phyloP scores from a whole-genome alignment of 2,888 invertebrate species.

The Syrphus vitripennis region DNA sequence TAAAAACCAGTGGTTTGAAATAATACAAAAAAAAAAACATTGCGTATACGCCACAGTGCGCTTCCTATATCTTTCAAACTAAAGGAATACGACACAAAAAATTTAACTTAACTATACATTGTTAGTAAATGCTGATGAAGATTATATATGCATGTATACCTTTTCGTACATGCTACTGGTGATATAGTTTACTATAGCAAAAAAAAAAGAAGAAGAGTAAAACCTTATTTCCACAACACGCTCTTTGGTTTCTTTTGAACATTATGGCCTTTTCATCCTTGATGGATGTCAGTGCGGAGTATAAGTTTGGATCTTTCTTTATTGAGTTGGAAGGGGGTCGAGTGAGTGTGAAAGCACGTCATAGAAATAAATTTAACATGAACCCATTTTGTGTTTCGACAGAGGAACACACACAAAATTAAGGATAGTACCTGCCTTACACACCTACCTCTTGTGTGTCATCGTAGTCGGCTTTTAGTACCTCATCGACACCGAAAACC shows the following conservation, averaged over 20 bases:
- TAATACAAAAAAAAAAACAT: not conserved
- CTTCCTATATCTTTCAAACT: not conserved
- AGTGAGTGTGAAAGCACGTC: constrained; percentile 48
- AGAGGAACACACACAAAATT: not conserved
- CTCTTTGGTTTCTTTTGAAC: constrained; percentile 15
- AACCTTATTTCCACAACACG: constrained; percentile 18
- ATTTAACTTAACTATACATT: constrained; percentile 52
- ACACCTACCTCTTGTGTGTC: not conserved
- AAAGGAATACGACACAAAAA: not conserved
- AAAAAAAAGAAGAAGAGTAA: constrained; percentile 37
- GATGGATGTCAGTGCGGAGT: constrained; percentile 57
- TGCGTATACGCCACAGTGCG: constrained; percentile 51
- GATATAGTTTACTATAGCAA: not conserved
- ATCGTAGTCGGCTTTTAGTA: constrained; percentile 10
- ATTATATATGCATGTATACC: not conserved
- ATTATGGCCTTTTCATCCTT: constrained; percentile 49
- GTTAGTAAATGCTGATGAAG: constrained; percentile 41
- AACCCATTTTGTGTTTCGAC: constrained; percentile 17
- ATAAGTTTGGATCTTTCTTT: constrained; percentile 15
- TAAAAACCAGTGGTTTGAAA: not conserved
- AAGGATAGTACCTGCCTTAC: not conserved
- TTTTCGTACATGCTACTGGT: not conserved
- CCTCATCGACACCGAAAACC: constrained; percentile 7
- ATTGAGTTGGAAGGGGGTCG: constrained; percentile 14
- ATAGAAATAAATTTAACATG: constrained; percentile 50